Base-by-base conservation (phyloP, 53 echinoderm and acorn worm genomes). In the Stichopus horrens region DNA sequence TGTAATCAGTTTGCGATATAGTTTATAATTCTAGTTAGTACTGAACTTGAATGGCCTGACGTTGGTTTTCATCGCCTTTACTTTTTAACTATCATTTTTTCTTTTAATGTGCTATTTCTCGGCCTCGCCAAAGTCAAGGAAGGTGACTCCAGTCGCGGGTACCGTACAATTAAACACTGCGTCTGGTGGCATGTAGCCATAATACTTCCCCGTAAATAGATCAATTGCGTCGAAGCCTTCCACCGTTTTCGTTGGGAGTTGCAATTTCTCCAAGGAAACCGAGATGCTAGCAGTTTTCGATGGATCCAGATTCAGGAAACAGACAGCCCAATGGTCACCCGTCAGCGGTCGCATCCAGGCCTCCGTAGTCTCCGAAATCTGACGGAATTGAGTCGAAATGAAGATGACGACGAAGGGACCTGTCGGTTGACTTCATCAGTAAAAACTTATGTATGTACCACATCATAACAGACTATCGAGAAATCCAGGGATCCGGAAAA, bases 141-240 rank as follows among this genome's bases (percentile, higher is more conserved):
- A 77, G 7, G 75, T 74, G 5, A 90, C 92, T 11, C 89, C 90
- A 21, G 66, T 79, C 14, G 90, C 89, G 13, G 92, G 81, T 76
- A 92, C 89, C 5, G 55, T 37, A 76, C 86, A 86, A 21, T 86
- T 87, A 75, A 89, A 92, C 5, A 78, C 58, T 11, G 92, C 79
- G 53, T 82, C 92, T 11, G 92, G 92, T 14, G 92, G 67, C 90
- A 92, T 73, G 83, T 92, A 92, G 13, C 92, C 92, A 51, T 86
- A 92, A 75, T 92, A 92, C 52, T 77, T 60, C 52, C 89, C 89
- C 52, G 86, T 89, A 74, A 59, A 89, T 3, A 92, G 89, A 65
- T 92, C 90, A 0, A 82, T n/a, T 9, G 89, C 92, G 58, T 92
- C 92, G 82, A 92, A 92, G 4, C 92, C 92, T 63, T 87, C 74